Conservation (phyloP, 2,113 vertebrate genomes). For the Urocitellus parryii region DNA sequence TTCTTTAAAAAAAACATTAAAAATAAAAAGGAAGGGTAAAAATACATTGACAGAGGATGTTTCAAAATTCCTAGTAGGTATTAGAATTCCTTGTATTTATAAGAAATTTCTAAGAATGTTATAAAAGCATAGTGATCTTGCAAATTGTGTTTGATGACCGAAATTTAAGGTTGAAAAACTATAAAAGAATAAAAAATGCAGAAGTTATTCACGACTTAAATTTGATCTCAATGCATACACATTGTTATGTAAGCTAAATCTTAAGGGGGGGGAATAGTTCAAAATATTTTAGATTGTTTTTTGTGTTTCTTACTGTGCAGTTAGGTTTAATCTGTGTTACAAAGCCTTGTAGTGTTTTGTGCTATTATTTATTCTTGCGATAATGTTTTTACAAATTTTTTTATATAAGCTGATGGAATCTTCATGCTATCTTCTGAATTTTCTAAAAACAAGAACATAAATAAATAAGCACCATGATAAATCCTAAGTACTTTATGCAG, state of each 20-base stretch:
- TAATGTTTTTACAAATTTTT: slow-evolving; percentile 52
- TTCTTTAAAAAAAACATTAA: slow-evolving; percentile 58
- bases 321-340: background rate
- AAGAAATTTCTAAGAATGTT: background rate
- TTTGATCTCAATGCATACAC: background rate
- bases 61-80: slow-evolving; percentile 8
- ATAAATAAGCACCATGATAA: slow-evolving; percentile 68
- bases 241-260: background rate
- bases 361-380: slow-evolving; percentile 28
- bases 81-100: background rate
- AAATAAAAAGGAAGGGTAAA: slow-evolving; percentile 12
- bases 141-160: background rate
- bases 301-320: background rate
- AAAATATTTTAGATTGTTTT: background rate
- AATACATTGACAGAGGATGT: slow-evolving; percentile 56
- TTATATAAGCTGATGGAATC: slow-evolving; percentile 39
- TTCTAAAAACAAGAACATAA: background rate
- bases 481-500: slow-evolving; percentile 58
- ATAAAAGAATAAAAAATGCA: background rate
- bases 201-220: background rate
- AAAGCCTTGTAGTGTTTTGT: background rate
- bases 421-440: slow-evolving; percentile 26
- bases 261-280: background rate
- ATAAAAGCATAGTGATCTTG: background rate
- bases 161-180: background rate